Evolutionary conservation across 2,888 invertebrate species (phyloP), one percentile per base, ranked within the genome.

Genomic region (Rhogogaster chlorosoma): DNA sequence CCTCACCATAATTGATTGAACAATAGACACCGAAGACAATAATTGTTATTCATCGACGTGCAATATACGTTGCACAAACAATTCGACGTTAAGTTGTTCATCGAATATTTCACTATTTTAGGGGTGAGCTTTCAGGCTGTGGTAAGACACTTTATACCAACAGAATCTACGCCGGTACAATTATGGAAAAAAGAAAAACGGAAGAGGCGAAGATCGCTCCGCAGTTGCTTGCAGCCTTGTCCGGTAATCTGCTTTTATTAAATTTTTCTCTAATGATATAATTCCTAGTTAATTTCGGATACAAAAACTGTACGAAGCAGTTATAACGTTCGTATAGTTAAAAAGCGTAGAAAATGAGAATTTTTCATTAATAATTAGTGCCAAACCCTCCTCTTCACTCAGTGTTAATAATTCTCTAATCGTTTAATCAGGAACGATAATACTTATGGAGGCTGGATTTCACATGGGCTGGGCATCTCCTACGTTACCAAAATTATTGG

Each of bases 401-500:
- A 3, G 10, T 12, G 10, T 22, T 57, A 2, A 18, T 15, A 9
- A 12, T 61, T 15, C 36, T 57, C 38, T 36, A 36, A 32, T 38
- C 18, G n/a, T 38, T 42, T 32, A 10, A 10, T 36, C 22, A 80
- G 80, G 57, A 36, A 80, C 80, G 12, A 36, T 61, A 7, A 15
- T 80, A 61, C 4, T 87, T 26, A 0, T 86, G 1, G 36, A n/a
- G 1, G 15, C n/a, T n/a, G 89, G 89, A 38, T 18, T 88, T 10
- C n/a, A 67, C 3, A 71, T 83, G 45, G 77, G 75, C 9, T 89
- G 88, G 89, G 49, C 87, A 57, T 6, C 87, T 10, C 36, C 84
- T 1, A 36, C 80, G 10, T n/a, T 88, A 0, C 85, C 84, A 3
- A 70, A 85, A 22, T 29, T 87, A 10, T 0, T 64, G 18, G 0